Evolutionary conservation across 2,113 vertebrate genomes (phyloP).

Genomic region (Notarius quadriscutis): DNA sequence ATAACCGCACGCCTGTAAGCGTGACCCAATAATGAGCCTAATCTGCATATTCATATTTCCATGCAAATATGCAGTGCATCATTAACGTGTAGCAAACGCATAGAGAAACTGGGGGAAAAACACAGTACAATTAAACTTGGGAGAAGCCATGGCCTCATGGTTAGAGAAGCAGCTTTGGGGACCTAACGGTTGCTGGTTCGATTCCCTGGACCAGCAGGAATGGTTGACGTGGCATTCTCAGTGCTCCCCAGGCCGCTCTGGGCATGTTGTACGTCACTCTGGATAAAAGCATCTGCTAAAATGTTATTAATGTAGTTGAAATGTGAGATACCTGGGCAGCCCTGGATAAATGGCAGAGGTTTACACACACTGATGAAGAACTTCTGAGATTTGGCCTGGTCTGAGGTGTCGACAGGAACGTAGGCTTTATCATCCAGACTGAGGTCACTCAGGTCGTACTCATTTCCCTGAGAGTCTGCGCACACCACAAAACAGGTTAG

Average conservation of each 20-base stretch:
- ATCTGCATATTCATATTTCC: not conserved
- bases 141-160: no score
- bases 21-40: not conserved
- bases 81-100: not conserved
- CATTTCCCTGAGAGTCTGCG: slow-evolving; percentile 83
- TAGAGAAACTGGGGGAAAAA: not conserved
- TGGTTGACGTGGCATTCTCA: no score
- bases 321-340: slow-evolving; percentile 77
- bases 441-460: slow-evolving; percentile 89
- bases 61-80: not conserved
- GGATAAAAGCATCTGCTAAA: no score
- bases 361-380: slow-evolving; percentile 93
- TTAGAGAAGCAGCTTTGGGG: no score
- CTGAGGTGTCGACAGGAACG: slow-evolving; percentile 80
- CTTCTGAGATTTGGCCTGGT: slow-evolving; percentile 63
- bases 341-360: slow-evolving; percentile 74
- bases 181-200: no score
- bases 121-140: no score
- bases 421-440: slow-evolving; percentile 76
- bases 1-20: not conserved
- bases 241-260: no score
- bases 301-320: no score
- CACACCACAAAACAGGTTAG: not conserved
- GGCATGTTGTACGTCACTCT: no score
- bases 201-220: no score